Evolutionary conservation across 2,888 invertebrate genomes (phyloP).

Genomic region (Boloria selene): DNA sequence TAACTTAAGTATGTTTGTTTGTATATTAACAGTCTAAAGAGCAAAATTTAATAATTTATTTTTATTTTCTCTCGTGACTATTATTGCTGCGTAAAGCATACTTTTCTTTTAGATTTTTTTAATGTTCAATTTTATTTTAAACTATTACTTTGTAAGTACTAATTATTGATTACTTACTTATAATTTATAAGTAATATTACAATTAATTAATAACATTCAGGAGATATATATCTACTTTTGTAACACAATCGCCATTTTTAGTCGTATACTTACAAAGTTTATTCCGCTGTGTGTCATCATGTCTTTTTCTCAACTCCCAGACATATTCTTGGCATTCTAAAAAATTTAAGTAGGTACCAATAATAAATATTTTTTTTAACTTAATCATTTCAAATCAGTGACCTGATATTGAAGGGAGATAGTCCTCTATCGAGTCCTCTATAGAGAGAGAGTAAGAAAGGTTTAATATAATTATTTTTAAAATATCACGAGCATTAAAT

Average conservation of each 20-base stretch:
- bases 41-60: no score
- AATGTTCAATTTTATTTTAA: no score
- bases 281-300: constrained; percentile 40
- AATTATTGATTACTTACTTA: neutral
- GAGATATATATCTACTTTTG: no score
- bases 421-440: no score
- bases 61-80: neutral
- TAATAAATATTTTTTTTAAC: neutral
- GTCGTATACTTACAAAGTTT: constrained; percentile 49
- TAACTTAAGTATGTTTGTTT: no score
- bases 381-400: neutral
- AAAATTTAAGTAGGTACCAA: neutral
- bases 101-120: neutral
- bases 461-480: neutral
- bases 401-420: no score
- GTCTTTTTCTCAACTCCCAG: constrained; percentile 43
- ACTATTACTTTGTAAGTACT: no score
- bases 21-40: no score
- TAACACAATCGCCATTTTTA: no score
- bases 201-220: no score
- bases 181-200: no score
- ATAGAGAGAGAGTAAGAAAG: no score
- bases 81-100: neutral
- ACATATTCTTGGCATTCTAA: constrained; percentile 41
- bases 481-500: neutral